Conservation (phyloP, 2,888 invertebrate genomes). For the Harpalus rubripes region DNA sequence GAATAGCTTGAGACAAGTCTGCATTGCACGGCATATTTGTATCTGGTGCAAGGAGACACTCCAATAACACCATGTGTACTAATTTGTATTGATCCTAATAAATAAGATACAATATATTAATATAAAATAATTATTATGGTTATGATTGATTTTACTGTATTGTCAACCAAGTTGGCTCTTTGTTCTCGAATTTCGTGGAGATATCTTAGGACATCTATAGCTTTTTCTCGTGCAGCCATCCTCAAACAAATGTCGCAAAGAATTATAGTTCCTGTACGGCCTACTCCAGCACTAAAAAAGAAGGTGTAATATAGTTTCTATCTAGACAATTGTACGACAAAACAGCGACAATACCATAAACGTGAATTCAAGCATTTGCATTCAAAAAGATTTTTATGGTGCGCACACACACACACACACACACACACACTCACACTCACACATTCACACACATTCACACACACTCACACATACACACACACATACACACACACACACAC, state of each 20-base stretch:
- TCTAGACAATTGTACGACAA: no score
- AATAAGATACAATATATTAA: background rate
- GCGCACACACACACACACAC: no score
- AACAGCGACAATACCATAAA: no score
- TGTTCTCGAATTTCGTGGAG: constrained; percentile 74
- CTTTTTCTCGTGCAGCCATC: constrained; percentile 76
- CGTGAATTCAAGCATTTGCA: no score
- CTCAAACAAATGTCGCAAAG: constrained; percentile 80
- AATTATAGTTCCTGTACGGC: constrained; percentile 82
- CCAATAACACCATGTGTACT: constrained; percentile 77
- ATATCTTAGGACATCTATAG: constrained; percentile 73
- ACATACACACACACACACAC: no score
- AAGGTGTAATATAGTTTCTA: background rate
- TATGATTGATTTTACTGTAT: constrained; percentile 68
- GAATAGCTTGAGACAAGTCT: constrained; percentile 71
- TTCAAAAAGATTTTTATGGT: no score
- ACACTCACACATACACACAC: no score
- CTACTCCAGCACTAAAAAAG: constrained; percentile 80
- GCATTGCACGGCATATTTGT: constrained; percentile 75
- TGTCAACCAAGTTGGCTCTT: constrained; percentile 76
- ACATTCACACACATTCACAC: no score
- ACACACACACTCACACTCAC: no score
- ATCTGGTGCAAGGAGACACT: constrained; percentile 75
- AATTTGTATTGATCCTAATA: constrained; percentile 77
- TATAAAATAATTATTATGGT: no score